These are phyloP conservation scores for Meiosimyza platycephala DNA, from an alignment of 2,888 invertebrate species.

Conservation along the genomic window DNA sequence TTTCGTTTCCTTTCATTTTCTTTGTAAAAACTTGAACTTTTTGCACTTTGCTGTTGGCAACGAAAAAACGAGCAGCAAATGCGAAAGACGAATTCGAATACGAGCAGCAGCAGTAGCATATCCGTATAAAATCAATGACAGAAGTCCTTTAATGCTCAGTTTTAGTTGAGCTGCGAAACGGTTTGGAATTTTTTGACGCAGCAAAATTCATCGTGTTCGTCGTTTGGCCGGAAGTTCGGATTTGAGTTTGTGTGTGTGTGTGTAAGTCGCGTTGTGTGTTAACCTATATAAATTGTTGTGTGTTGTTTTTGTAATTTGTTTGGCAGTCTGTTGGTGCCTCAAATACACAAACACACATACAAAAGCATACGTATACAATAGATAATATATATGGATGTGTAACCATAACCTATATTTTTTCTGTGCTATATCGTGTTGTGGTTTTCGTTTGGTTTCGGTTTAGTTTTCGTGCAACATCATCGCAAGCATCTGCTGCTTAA, in stretches of 20 bases:
- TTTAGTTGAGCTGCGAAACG: constrained; percentile 53
- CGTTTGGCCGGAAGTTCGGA: constrained; percentile 35
- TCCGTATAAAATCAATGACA: constrained; percentile 61
- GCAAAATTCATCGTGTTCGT: not conserved
- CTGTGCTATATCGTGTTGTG: not conserved
- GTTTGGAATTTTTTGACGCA: constrained; percentile 16
- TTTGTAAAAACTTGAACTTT: not conserved
- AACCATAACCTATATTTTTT: constrained; percentile 32
- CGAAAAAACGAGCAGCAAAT: too few species aligned
- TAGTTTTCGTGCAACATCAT: not conserved
- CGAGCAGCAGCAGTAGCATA: constrained; percentile 14
- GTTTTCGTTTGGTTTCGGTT: not conserved
- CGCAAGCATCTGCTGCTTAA: too few species aligned
- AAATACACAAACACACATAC: not conserved
- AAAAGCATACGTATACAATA: too few species aligned
- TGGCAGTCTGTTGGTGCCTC: constrained; percentile 11
- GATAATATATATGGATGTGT: constrained; percentile 18
- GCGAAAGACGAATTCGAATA: constrained; percentile 26
- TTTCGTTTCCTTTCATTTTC: constrained; percentile 42
- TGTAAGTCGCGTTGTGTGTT: constrained; percentile 39
- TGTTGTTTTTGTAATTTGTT: constrained; percentile 20
- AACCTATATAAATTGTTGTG: constrained; percentile 41
- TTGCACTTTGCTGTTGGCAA: constrained; percentile 39
- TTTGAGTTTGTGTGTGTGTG: constrained; percentile 35
- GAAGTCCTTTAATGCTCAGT: constrained; percentile 60